These are phyloP conservation scores for Equus quagga DNA, from an alignment of 2,113 vertebrate species.

Conservation along the genomic window DNA sequence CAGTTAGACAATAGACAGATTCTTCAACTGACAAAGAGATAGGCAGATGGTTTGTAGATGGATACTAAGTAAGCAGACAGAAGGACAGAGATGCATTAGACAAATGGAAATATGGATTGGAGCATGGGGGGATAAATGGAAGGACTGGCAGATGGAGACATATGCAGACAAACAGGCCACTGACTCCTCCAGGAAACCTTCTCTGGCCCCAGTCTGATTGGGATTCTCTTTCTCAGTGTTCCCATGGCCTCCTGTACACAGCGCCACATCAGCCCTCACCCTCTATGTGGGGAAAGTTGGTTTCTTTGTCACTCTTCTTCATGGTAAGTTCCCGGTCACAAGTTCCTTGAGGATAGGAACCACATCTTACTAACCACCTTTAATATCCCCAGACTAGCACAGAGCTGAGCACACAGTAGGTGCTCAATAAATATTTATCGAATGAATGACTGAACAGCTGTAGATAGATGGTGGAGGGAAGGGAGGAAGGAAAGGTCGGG, in stretches of 20 bases:
- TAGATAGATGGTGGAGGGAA: not conserved
- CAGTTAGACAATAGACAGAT: not conserved
- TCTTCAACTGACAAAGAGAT: not conserved
- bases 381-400: not conserved
- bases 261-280: not conserved
- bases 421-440: slow-evolving; percentile 4
- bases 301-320: not conserved
- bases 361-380: not conserved
- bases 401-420: not conserved
- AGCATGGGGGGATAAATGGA: not conserved
- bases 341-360: not conserved
- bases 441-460: not conserved
- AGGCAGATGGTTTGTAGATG: not conserved
- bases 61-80: not conserved
- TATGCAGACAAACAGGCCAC: not conserved
- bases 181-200: not conserved
- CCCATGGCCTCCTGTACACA: not conserved
- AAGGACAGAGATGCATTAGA: not conserved
- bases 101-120: not conserved
- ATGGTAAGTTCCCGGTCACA: not conserved
- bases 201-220: not conserved
- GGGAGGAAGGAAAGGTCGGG: too few species aligned
- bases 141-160: not conserved
- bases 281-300: not conserved
- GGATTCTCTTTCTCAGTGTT: not conserved